Conservation (phyloP, 2,113 vertebrate species). For the Odontesthes bonariensis region DNA sequence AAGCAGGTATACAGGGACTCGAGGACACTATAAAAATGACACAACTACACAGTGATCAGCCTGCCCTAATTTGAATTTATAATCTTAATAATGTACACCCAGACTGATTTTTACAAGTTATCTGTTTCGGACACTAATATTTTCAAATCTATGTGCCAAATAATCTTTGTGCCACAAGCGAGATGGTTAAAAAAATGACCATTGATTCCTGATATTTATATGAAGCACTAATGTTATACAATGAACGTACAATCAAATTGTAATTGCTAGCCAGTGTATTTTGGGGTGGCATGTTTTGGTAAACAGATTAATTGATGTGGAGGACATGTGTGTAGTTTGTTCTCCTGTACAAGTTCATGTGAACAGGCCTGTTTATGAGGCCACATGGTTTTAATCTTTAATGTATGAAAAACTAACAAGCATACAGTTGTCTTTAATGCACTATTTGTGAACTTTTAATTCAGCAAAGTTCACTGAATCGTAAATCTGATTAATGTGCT, state of each 20-base stretch:
- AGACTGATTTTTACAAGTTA: slow-evolving; percentile 58
- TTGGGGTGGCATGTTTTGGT: slow-evolving; percentile 48
- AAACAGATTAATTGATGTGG: slow-evolving; percentile 49
- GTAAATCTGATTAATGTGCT: slow-evolving; percentile 62
- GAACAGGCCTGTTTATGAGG: slow-evolving; percentile 65
- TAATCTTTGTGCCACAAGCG: slow-evolving; percentile 42
- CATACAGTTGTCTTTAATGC: slow-evolving; percentile 63
- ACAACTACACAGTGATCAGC: slow-evolving; percentile 14
- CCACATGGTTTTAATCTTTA: slow-evolving; percentile 38
- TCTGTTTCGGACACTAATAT: slow-evolving; percentile 63
- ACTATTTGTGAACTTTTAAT: slow-evolving; percentile 72
- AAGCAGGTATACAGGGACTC: neutral
- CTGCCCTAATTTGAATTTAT: slow-evolving; percentile 39
- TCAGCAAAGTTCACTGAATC: slow-evolving; percentile 64
- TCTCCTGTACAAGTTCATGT: slow-evolving; percentile 38
- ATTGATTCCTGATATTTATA: slow-evolving; percentile 42
- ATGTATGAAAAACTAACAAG: slow-evolving; percentile 50
- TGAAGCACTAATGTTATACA: slow-evolving; percentile 47
- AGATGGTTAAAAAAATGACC: slow-evolving; percentile 32
- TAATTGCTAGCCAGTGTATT: slow-evolving; percentile 52
- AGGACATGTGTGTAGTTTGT: slow-evolving; percentile 50
- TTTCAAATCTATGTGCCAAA: slow-evolving; percentile 61
- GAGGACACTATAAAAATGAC: slow-evolving; percentile 19
- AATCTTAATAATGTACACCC: slow-evolving; percentile 36
- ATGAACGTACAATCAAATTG: slow-evolving; percentile 76